Evolutionary conservation across 2,797 vertebrate genomes (phyloP).

Genomic region (Argyrosomus regius): DNA sequence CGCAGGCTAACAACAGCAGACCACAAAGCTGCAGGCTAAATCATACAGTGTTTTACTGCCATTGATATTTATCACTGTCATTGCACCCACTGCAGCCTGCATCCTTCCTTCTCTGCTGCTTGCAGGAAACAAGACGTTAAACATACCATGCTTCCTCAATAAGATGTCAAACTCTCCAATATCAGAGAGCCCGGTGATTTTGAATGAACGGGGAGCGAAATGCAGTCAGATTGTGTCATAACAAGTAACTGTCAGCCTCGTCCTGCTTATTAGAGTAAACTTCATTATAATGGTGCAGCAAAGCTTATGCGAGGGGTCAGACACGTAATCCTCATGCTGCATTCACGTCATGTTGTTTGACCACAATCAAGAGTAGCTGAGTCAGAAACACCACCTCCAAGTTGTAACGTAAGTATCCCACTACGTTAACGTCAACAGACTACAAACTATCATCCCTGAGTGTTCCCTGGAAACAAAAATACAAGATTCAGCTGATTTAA

Average conservation of each 20-base stretch:
- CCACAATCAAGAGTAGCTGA: background rate
- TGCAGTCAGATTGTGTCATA: background rate
- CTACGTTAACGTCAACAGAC: background rate
- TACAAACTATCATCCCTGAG: background rate
- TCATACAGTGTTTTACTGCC: background rate
- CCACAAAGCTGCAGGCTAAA: background rate
- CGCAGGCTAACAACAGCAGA: background rate
- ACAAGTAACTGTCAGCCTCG: too few relatives aligned
- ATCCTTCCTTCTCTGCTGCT: background rate
- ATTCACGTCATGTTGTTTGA: background rate
- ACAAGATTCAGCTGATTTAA: background rate
- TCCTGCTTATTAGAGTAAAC: too few relatives aligned
- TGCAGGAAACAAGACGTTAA: background rate
- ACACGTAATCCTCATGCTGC: background rate
- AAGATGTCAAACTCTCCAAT: background rate
- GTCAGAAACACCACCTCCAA: background rate
- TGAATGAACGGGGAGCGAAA: too few relatives aligned
- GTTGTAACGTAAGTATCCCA: background rate
- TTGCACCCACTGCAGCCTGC: background rate
- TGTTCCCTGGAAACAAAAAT: conserved; percentile 3
- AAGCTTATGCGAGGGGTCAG: background rate
- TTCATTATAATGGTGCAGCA: background rate
- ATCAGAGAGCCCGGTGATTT: background rate
- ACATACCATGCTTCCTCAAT: background rate
- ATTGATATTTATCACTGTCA: conserved; percentile 4